Conservation (phyloP, 2,113 vertebrate genomes). For the Barnardius zonarius region DNA sequence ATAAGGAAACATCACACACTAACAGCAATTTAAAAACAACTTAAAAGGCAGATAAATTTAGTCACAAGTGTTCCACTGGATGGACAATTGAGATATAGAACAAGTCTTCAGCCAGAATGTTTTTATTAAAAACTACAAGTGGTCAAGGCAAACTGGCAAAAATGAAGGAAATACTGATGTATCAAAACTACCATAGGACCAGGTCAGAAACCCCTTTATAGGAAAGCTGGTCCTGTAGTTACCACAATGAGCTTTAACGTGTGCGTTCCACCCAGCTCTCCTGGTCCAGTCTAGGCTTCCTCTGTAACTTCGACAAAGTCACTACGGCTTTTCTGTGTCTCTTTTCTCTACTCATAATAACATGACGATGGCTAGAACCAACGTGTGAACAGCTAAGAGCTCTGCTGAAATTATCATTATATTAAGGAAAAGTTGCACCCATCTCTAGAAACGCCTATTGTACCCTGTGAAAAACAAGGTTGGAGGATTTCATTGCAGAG, state of each 20-base stretch:
- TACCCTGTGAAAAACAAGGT: neutral
- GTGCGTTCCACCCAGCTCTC: neutral
- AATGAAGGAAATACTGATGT: neutral
- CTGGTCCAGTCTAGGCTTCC: neutral
- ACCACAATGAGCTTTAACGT: neutral
- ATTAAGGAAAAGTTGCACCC: neutral
- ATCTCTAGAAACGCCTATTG: neutral
- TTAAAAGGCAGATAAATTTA: constrained; percentile 66
- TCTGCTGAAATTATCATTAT: neutral
- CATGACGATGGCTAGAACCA: neutral
- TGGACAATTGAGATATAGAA: neutral
- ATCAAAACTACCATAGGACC: neutral
- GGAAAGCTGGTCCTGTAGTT: neutral
- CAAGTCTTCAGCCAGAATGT: neutral
- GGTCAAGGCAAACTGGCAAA: neutral
- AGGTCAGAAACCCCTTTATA: neutral
- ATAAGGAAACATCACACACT: constrained; percentile 58
- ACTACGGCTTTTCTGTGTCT: neutral
- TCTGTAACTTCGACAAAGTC: neutral
- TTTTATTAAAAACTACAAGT: neutral
- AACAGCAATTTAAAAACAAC: constrained; percentile 52
- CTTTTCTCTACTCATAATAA: neutral
- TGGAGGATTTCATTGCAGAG: neutral
- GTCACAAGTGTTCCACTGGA: neutral
- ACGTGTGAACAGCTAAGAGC: accelerated